Conservation (phyloP, 1,140 invertebrate species). For the Meloidogyne floridensis region DNA sequence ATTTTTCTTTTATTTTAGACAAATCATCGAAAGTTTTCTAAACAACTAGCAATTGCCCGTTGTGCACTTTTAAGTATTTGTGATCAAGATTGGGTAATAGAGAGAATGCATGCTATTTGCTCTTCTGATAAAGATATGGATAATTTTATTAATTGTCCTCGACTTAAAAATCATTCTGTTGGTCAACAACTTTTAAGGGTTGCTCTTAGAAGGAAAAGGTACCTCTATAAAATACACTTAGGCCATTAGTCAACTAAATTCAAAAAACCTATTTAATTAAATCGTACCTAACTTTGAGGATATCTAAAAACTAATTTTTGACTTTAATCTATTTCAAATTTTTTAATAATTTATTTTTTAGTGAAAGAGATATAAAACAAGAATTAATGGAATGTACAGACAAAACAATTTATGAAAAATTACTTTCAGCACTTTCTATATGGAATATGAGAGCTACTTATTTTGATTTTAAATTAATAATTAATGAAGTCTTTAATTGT, state of each 20-base stretch:
- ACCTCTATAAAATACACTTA: too few species aligned
- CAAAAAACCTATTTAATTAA: too few species aligned
- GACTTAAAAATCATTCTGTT: slow-evolving; percentile 21
- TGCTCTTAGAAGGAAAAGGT: slow-evolving; percentile 41
- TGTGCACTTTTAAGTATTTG: slow-evolving; percentile 50
- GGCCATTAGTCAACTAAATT: too few species aligned
- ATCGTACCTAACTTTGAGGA: too few species aligned
- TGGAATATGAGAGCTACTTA: slow-evolving; percentile 59
- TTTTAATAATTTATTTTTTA: too few species aligned
- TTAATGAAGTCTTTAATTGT: slow-evolving; percentile 37
- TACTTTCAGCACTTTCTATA: slow-evolving; percentile 51
- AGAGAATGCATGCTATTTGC: slow-evolving; percentile 51
- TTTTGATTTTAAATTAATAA: slow-evolving; percentile 51
- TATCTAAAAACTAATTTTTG: too few species aligned
- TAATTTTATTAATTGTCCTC: slow-evolving; percentile 33
- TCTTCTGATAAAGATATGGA: slow-evolving; percentile 48
- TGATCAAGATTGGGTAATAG: slow-evolving; percentile 55
- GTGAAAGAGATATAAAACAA: slow-evolving; percentile 51
- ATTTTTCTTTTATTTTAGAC: not conserved
- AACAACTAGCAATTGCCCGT: slow-evolving; percentile 18
- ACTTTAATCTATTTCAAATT: too few species aligned
- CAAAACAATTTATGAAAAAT: slow-evolving; percentile 50
- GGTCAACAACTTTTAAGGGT: slow-evolving; percentile 53
- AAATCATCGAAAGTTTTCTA: slow-evolving; percentile 9
- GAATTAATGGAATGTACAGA: slow-evolving; percentile 41